Conservation (phyloP, 2,113 vertebrate species). For the Tretioscincus oriximinensis region DNA sequence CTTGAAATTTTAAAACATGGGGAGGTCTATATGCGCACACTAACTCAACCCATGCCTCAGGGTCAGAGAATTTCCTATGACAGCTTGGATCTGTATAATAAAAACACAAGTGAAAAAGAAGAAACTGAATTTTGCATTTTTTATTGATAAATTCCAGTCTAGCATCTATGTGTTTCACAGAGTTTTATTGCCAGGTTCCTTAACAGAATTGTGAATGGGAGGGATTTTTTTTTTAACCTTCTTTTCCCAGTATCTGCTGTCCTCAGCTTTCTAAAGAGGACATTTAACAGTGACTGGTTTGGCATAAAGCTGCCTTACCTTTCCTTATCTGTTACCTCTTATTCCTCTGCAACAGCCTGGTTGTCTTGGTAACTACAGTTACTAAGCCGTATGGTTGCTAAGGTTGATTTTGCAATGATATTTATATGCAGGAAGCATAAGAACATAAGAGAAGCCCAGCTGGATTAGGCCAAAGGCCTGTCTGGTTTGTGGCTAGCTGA, state of each 20-base stretch:
- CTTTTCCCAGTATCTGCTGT: background rate
- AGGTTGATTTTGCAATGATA: background rate
- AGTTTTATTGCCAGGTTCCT: background rate
- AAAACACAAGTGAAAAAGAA: too few species aligned
- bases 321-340: background rate
- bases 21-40: too few species aligned
- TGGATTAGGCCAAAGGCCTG: background rate
- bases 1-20: too few species aligned
- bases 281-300: background rate
- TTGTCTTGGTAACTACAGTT: conserved; percentile 27
- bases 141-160: background rate
- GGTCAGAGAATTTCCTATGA: too few species aligned
- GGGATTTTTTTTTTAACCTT: background rate
- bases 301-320: background rate
- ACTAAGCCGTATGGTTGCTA: conserved; percentile 22
- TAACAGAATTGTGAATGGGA: too few species aligned
- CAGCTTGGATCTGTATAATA: too few species aligned
- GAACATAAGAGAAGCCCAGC: background rate
- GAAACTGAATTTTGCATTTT: too few species aligned
- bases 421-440: background rate
- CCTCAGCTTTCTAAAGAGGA: background rate
- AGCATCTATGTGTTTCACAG: background rate
- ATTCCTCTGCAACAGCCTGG: background rate
- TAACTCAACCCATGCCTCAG: too few species aligned
- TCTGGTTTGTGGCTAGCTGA: background rate